phyloP scores from a whole-genome alignment of 2,888 invertebrate genomes.

The Nephrotoma flavescens region DNA sequence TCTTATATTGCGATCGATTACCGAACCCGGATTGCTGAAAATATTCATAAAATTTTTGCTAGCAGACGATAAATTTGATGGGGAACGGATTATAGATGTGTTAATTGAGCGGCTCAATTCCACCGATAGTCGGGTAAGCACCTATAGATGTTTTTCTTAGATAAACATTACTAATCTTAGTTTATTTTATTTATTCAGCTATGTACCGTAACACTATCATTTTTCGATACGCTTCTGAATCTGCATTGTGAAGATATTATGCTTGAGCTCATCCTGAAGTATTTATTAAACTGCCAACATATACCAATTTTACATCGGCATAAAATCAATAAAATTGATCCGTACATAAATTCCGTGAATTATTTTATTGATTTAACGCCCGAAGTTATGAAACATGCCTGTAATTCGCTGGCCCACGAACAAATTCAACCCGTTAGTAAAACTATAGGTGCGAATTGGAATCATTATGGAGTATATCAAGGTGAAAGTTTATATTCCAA shows the following conservation, averaged over 20 bases:
- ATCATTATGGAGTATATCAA: constrained; percentile 35
- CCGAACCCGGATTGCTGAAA: constrained; percentile 67
- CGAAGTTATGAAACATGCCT: constrained; percentile 27
- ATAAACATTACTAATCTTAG: background rate
- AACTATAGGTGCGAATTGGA: constrained; percentile 37
- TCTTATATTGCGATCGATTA: constrained; percentile 73
- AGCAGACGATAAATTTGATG: constrained; percentile 69
- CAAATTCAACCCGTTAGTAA: constrained; percentile 22
- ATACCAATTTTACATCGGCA: constrained; percentile 58
- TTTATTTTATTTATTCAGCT: constrained; percentile 33
- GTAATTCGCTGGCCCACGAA: constrained; percentile 9
- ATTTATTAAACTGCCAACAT: constrained; percentile 67
- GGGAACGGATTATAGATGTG: constrained; percentile 64
- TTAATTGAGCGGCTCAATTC: constrained; percentile 65
- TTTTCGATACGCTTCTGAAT: constrained; percentile 81
- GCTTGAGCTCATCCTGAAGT: constrained; percentile 77
- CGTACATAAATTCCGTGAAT: constrained; percentile 52
- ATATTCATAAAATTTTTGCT: constrained; percentile 75
- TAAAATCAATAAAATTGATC: constrained; percentile 53
- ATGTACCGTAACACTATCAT: constrained; percentile 74
- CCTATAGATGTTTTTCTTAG: background rate
- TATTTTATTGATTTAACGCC: constrained; percentile 63
- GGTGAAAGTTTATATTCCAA: constrained; percentile 61
- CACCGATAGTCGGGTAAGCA: constrained; percentile 51
- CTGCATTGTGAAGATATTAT: constrained; percentile 94